A percentile compares a stretch with the other conserved stretches of the same genome.
These are phyloP conservation scores for Chironex yamaguchii DNA, from an alignment of 30 jellyfish, hydroid and myxozoan species.

Conservation along the genomic window DNA sequence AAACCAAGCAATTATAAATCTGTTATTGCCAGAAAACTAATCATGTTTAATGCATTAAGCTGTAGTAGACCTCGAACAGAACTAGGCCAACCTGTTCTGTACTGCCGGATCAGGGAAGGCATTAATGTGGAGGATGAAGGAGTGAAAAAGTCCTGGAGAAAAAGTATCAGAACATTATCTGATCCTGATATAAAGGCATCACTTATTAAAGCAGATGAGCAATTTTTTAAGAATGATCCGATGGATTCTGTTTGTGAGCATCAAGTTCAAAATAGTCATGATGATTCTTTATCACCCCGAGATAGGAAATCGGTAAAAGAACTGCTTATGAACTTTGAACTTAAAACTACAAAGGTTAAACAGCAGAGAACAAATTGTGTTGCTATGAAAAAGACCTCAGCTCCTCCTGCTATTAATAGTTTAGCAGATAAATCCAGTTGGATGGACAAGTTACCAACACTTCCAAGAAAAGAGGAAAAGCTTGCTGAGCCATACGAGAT, in stretches of 20 bases:
- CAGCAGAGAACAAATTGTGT: not conserved
- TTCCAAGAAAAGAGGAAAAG: too few species aligned
- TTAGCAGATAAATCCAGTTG: too few species aligned
- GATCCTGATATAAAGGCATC: constrained; percentile 25
- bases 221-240: not conserved
- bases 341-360: not conserved
- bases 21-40: constrained; percentile 80
- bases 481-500: too few species aligned
- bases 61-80: constrained; percentile 92
- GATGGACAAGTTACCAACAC: too few species aligned
- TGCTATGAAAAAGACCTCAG: too few species aligned
- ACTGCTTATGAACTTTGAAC: not conserved
- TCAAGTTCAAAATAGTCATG: not conserved
- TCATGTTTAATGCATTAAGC: constrained; percentile 70
- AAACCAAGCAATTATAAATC: constrained; percentile 45
- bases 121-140: not conserved
- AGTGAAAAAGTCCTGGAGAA: not conserved
- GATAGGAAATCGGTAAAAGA: constrained; percentile 17
- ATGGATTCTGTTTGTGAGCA: not conserved
- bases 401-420: too few species aligned
- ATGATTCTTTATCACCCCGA: too few species aligned
- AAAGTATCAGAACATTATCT: constrained; percentile 18
- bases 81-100: constrained; percentile 81
- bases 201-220: constrained; percentile 26
- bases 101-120: not conserved